Evolutionary conservation across 2,888 invertebrate species (phyloP).

Genomic region (Bembecia ichneumoniformis): DNA sequence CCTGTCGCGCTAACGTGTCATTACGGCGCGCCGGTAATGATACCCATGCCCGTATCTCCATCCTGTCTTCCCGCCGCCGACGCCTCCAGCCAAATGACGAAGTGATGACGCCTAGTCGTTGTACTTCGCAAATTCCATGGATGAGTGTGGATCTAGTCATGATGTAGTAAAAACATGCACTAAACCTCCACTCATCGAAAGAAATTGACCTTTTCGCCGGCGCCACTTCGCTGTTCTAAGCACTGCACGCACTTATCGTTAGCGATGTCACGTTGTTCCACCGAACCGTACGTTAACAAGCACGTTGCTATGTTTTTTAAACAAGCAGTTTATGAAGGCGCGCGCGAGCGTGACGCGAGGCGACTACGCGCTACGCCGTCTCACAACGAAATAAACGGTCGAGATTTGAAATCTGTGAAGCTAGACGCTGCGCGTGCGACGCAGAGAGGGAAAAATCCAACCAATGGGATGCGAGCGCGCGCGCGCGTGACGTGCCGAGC

Average conservation of each 20-base stretch:
- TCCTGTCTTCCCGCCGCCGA: constrained; percentile 35
- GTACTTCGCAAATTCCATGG: constrained; percentile 77
- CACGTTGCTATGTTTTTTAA: constrained; percentile 58
- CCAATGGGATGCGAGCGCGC: constrained; percentile 36
- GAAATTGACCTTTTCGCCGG: constrained; percentile 62
- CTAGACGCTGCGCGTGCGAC: constrained; percentile 65
- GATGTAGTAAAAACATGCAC: constrained; percentile 76
- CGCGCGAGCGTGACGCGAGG: constrained; percentile 28
- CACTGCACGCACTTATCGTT: constrained; percentile 65
- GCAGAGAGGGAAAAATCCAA: constrained; percentile 29
- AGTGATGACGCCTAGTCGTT: constrained; percentile 33
- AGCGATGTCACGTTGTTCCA: constrained; percentile 60
- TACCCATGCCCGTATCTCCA: constrained; percentile 25
- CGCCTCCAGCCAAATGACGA: constrained; percentile 17
- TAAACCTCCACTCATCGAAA: constrained; percentile 83
- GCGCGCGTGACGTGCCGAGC: constrained; percentile 44
- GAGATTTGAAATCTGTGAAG: constrained; percentile 70
- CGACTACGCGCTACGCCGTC: constrained; percentile 48
- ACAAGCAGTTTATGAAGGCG: constrained; percentile 25
- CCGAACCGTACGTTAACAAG: constrained; percentile 51
- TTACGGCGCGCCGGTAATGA: constrained; percentile 54
- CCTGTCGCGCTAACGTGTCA: constrained; percentile 58
- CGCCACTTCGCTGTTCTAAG: constrained; percentile 34
- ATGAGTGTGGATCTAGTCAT: constrained; percentile 88
- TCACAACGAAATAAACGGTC: constrained; percentile 70